Conservation (phyloP, 1,140 invertebrate genomes). For the Proales similis region DNA sequence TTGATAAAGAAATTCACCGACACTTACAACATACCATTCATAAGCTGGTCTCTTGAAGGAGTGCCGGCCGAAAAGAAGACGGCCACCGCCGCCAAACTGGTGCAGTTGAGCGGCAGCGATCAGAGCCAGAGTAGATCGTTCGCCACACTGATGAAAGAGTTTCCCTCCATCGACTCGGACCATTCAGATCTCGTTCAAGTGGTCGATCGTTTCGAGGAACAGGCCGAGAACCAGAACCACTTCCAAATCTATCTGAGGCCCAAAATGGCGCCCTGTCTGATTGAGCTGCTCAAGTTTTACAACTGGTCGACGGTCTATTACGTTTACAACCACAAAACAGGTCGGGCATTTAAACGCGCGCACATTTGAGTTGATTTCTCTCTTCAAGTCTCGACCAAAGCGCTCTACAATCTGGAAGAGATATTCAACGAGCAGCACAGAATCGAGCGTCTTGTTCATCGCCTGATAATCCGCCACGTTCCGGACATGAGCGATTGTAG, state of each 20-base stretch:
- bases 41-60: conserved; percentile 55
- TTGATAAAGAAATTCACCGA: conserved; percentile 88
- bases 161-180: neutral
- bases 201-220: neutral
- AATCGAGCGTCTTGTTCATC: conserved; percentile 5
- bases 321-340: conserved; percentile 18
- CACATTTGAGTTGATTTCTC: no score
- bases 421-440: conserved; percentile 20
- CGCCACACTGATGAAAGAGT: neutral
- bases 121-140: neutral
- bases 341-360: no score
- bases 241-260: neutral
- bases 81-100: neutral
- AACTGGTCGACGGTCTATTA: conserved; percentile 25
- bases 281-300: conserved; percentile 12
- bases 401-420: conserved; percentile 9
- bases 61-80: neutral
- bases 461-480: conserved; percentile 10
- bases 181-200: neutral
- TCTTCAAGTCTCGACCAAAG: no score
- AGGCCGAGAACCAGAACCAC: neutral
- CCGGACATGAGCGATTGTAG: conserved; percentile 21
- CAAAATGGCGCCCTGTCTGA: neutral
- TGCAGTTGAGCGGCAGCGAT: neutral
- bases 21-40: conserved; percentile 88